Evolutionary conservation across 2,888 invertebrate genomes (phyloP), one percentile per base, ranked within the genome.

Genomic region (Pterobdella sp.): DNA sequence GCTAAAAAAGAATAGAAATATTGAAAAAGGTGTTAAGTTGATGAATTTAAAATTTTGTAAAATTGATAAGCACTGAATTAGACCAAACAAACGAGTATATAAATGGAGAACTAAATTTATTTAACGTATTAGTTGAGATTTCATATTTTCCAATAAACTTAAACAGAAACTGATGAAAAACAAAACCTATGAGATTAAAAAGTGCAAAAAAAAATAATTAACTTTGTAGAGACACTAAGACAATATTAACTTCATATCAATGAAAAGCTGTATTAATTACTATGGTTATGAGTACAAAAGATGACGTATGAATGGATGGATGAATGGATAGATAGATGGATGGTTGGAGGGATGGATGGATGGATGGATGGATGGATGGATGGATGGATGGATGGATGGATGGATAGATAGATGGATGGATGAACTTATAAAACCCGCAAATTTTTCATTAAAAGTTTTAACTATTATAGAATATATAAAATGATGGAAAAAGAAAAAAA

Each of bases 181-280:
- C 26, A n/a, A 56, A 56, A 56, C 10, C 42, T 14, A 42, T 18
- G 18, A 18, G 10, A 42, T 14, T 22, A 42, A 7, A 22, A 42
- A 22, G 10, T 22, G 7, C 49, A 42, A 42, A 22, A 42, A 22
- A 14, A 22, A 22, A 42, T 42, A 42, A 42, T 42, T 22, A 56
- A 56, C 26, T 56, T 56, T 7, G 4, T 18, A 26, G 60, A 56
- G 60, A 3, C 60, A 26, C n/a, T 22, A 4, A 3, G 60, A 56
- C 60, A 56, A 56, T 56, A 56, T 56, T n/a, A 56, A 56, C 60
- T 56, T 56, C 60, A 56, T 56, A 22, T 4, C 18, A 56, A n/a
- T 56, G 60, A 56, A 56, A 56, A 26, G 60, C 60, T 18, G 60
- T n/a, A n/a, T 56, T 56, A 56, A 56, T 56, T 56, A 56, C n/a